Evolutionary conservation across 2,113 vertebrate species (phyloP), one percentile per base, ranked within the genome.

Genomic region (Petrocephalus zakoni): DNA sequence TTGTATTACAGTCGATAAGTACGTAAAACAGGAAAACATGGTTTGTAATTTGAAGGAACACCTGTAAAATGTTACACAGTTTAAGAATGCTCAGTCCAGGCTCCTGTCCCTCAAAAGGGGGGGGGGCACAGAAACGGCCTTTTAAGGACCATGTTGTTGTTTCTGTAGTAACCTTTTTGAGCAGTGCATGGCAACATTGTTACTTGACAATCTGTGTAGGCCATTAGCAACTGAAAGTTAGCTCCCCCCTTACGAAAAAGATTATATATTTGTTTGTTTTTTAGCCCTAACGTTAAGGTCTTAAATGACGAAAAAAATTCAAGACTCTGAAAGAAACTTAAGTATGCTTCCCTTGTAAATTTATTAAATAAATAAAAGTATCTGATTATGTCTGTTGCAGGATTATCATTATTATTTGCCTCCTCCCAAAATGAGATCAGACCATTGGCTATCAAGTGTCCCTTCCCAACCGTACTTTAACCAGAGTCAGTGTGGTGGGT

Each of bases 291-390:
- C 88, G 29, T 90, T 17, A 55, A 88, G 52, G 87, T 87, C 51
- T 87, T 88, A 90, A 90, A 82, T 86, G 37, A 88, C 42, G 83
- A 88, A 58, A 88, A 58, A 88, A 87, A 22, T 78, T 37, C 53
- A 91, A 81, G 78, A 92, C 89, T 90, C 10, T 90, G 89, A 86
- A 91, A 90, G 84, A 91, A 92, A 91, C 9, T 91, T 91, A 90
- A 89, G 72, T 89, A 89, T 89, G 87, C 89, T 92, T 92, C 87
- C 89, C 89, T 72, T 90, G 84, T 89, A 92, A 87, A 88, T 91
- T 90, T 87, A 91, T 90, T 91, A 91, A 88, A 88, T 81, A 91
- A 91, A 89, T 72, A 87, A 88, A 88, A 82, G 10, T 29, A 37
- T 89, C 25, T 82, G 61, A 81, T 89, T 85, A 49, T 61, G 22